Conservation (phyloP, 2,888 invertebrate genomes). For the Cheilosia impressa region DNA sequence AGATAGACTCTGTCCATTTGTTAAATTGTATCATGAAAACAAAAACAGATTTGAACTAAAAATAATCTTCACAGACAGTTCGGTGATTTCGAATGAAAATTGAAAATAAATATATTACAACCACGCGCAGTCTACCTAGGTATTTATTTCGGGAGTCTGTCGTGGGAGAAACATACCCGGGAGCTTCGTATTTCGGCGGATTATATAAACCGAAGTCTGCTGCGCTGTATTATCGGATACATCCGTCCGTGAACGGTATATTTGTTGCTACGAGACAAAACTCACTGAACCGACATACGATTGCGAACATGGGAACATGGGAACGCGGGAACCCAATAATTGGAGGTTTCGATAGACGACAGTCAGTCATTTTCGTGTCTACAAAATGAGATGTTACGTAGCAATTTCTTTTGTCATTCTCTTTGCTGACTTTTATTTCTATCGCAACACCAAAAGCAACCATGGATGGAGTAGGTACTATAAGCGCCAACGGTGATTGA, state of each 20-base stretch:
- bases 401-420: not conserved
- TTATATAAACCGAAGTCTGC: not conserved
- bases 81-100: slow-evolving; percentile 5
- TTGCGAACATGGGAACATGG: too few relatives aligned
- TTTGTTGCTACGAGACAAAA: not conserved
- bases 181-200: not conserved
- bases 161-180: not conserved
- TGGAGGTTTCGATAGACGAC: not conserved
- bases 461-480: not conserved
- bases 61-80: slow-evolving; percentile 26
- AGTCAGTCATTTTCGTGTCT: not conserved
- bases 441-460: not conserved
- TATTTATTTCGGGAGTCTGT: slow-evolving; percentile 9
- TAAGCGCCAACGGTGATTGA: not conserved
- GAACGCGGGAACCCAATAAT: not conserved
- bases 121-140: slow-evolving; percentile 5
- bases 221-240: not conserved
- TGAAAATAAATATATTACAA: slow-evolving; percentile 4
- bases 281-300: not conserved
- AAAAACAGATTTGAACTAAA: slow-evolving; percentile 13
- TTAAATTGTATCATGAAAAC: not conserved
- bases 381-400: not conserved
- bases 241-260: slow-evolving; percentile 6
- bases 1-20: not conserved
- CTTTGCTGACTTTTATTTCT: not conserved